Conservation (phyloP, 92 coral and sea anemone genomes). For the Phenganax subtilis region DNA sequence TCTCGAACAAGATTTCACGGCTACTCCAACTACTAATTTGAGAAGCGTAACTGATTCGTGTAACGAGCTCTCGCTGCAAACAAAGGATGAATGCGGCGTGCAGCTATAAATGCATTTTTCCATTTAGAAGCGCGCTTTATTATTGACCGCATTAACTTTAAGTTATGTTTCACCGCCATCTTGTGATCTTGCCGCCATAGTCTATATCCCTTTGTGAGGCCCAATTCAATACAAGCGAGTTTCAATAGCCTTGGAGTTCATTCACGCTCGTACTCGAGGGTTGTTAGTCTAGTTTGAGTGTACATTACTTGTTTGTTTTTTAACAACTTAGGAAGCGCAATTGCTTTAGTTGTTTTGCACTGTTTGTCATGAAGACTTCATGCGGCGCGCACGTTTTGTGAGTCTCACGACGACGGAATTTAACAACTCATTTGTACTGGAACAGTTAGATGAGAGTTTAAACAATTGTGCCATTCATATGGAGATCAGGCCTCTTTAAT, state of each 20-base stretch:
- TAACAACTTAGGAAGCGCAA: background rate
- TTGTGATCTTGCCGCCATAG: constrained; percentile 83
- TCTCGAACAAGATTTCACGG: background rate
- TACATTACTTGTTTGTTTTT: constrained; percentile 23
- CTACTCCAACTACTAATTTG: background rate
- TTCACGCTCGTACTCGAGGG: background rate
- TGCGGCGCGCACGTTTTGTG: constrained; percentile 19
- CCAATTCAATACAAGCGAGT: constrained; percentile 24
- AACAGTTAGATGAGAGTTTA: constrained; percentile 37
- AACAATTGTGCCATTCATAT: constrained; percentile 41
- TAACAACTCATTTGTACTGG: constrained; percentile 36
- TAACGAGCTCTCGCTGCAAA: background rate
- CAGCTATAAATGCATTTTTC: constrained; percentile 34
- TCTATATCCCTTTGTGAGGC: constrained; percentile 38
- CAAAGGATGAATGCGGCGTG: constrained; percentile 41
- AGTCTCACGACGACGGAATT: constrained; percentile 25
- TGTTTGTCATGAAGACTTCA: constrained; percentile 26
- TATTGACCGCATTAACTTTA: constrained; percentile 47
- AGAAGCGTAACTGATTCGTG: background rate
- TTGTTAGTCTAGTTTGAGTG: background rate
- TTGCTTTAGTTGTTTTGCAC: constrained; percentile 19
- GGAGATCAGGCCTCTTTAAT: constrained; percentile 36
- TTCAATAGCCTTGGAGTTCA: constrained; percentile 13
- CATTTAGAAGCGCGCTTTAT: constrained; percentile 42
- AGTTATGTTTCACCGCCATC: constrained; percentile 46